These are phyloP conservation scores for Sinocyclocheilus rhinocerous DNA, from an alignment of 2,113 vertebrate genomes.

Conservation along the genomic window DNA sequence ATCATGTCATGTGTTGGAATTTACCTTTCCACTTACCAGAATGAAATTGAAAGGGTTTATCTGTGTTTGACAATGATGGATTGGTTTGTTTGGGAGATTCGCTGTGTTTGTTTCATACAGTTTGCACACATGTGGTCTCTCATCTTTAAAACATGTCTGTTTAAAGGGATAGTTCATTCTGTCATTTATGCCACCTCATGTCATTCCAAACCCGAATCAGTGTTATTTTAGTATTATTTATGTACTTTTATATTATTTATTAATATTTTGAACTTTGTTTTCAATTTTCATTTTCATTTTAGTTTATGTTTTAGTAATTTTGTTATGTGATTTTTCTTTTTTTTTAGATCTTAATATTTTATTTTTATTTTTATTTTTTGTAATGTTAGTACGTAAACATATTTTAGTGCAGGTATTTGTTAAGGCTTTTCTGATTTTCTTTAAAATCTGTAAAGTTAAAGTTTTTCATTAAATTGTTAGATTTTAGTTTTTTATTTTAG, in stretches of 20 bases:
- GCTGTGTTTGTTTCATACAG: not conserved
- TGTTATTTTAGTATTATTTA: not conserved
- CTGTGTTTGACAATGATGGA: constrained; percentile 23
- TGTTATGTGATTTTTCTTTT: no score
- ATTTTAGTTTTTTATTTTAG: no score
- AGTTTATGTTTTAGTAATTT: no score
- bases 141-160: constrained; percentile 9
- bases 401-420: no score
- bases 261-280: no score
- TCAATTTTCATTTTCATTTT: rapidly evolving
- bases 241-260: no score
- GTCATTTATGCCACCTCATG: not conserved
- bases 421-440: no score
- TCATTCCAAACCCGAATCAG: not conserved
- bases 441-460: no score
- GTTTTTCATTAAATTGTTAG: no score
- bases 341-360: no score
- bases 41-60: constrained; percentile 8
- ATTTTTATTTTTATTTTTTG: no score
- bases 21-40: not conserved
- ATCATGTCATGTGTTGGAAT: constrained; percentile 22
- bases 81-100: constrained; percentile 5
- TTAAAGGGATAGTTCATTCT: not conserved
- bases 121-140: constrained; percentile 16
- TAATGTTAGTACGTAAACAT: no score